Evolutionary conservation across 2,797 vertebrate species (phyloP).

Genomic region (Discoglossus pictus): DNA sequence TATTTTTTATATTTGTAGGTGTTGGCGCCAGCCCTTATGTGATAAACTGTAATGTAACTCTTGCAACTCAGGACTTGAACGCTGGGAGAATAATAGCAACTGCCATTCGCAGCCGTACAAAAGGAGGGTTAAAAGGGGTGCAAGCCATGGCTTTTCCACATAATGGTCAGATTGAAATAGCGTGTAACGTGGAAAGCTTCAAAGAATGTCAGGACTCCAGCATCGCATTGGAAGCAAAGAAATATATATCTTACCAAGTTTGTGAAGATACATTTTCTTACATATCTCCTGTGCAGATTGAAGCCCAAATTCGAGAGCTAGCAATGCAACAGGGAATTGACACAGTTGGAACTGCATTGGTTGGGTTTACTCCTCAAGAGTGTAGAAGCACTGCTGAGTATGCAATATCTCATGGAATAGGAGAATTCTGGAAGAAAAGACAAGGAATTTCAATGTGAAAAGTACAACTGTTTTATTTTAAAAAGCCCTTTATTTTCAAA

Average conservation of each 20-base stretch:
- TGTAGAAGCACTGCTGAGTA: conserved; percentile 69
- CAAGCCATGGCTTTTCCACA: conserved; percentile 74
- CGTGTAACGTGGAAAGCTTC: conserved; percentile 75
- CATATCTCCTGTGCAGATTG: conserved; percentile 66
- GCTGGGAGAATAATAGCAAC: conserved; percentile 63
- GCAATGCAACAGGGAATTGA: conserved; percentile 58
- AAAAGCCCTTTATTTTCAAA: too few species aligned
- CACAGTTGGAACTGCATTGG: conserved; percentile 62
- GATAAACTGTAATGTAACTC: conserved; percentile 79
- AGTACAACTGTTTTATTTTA: too few species aligned
- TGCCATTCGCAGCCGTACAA: conserved; percentile 64
- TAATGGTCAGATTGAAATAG: conserved; percentile 69
- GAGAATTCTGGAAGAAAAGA: conserved; percentile 74
- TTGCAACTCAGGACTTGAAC: conserved; percentile 69
- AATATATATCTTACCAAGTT: conserved; percentile 56
- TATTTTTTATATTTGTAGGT: conserved; percentile 60
- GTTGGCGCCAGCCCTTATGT: conserved; percentile 71
- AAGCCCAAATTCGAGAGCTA: conserved; percentile 66
- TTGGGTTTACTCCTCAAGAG: conserved; percentile 71
- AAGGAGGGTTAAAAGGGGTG: conserved; percentile 69
- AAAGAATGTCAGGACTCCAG: conserved; percentile 53
- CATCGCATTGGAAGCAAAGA: conserved; percentile 7
- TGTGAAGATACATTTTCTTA: conserved; percentile 63
- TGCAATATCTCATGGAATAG: conserved; percentile 64
- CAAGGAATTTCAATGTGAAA: conserved; percentile 66